Conservation (phyloP, 2,113 vertebrate species). For the Chitala chitala region DNA sequence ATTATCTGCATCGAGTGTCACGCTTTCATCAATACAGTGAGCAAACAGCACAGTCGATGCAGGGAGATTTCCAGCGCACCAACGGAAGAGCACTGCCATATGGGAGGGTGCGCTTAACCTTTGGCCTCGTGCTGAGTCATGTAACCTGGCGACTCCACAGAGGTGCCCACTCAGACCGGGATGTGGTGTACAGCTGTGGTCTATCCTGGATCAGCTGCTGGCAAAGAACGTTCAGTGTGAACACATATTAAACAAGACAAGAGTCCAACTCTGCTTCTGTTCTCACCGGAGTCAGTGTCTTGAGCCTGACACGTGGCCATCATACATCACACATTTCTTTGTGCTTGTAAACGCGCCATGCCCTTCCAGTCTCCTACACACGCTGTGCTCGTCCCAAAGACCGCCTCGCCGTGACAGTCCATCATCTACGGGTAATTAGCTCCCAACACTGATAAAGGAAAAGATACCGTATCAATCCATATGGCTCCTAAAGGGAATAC, state of each 20-base stretch:
- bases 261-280: no score
- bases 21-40: conserved; percentile 33
- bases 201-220: no score
- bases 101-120: background rate
- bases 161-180: background rate
- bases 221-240: no score
- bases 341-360: background rate
- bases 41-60: conserved; percentile 30
- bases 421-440: conserved; percentile 2
- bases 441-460: background rate
- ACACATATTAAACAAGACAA: no score
- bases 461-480: background rate
- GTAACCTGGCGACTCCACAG: background rate
- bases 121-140: background rate
- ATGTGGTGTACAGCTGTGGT: no score
- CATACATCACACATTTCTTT: background rate
- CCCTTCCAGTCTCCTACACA: background rate
- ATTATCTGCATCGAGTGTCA: conserved; percentile 32
- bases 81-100: conserved; percentile 12
- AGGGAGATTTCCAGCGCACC: conserved; percentile 14
- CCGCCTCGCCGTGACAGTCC: background rate
- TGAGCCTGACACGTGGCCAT: background rate
- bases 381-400: background rate
- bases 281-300: no score
- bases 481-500: background rate